phyloP scores from a whole-genome alignment of 2,888 invertebrate species.

The Rhagophthalmus giganteus region DNA sequence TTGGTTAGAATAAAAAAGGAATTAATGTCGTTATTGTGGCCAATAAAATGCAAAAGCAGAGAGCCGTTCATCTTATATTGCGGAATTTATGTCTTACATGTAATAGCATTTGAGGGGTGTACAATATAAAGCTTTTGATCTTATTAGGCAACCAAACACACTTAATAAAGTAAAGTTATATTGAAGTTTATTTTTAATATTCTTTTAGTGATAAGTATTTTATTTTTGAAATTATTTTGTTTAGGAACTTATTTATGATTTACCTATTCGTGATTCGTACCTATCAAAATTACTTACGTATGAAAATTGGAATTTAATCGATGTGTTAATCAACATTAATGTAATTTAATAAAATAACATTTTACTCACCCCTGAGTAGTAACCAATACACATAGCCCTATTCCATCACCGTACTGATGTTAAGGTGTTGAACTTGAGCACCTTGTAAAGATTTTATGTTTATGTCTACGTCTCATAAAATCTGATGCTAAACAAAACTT shows the following conservation, averaged over 20 bases:
- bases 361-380: constrained; percentile 8
- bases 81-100: constrained; percentile 34
- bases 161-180: too few relatives aligned
- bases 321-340: too few relatives aligned
- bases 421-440: constrained; percentile 36
- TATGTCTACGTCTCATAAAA: constrained; percentile 36
- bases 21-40: constrained; percentile 40
- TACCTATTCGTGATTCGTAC: too few relatives aligned
- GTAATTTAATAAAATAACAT: too few relatives aligned
- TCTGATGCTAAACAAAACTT: constrained; percentile 34
- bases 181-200: too few relatives aligned
- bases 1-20: constrained; percentile 40
- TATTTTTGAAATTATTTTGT: too few relatives aligned
- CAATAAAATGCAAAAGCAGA: constrained; percentile 42
- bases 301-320: too few relatives aligned
- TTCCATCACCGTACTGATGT: constrained; percentile 20
- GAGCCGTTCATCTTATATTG: constrained; percentile 43
- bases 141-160: constrained; percentile 6
- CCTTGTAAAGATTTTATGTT: constrained; percentile 38
- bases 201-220: too few relatives aligned
- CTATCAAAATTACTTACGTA: too few relatives aligned
- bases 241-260: too few relatives aligned
- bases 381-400: constrained; percentile 8
- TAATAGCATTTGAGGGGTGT: constrained; percentile 29
- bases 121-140: constrained; percentile 5